Percentiles rank a stretch among this genome's conserved stretches.
Evolutionary conservation across 2,113 vertebrate genomes (phyloP).

Genomic region (Microtus oregoni): DNA sequence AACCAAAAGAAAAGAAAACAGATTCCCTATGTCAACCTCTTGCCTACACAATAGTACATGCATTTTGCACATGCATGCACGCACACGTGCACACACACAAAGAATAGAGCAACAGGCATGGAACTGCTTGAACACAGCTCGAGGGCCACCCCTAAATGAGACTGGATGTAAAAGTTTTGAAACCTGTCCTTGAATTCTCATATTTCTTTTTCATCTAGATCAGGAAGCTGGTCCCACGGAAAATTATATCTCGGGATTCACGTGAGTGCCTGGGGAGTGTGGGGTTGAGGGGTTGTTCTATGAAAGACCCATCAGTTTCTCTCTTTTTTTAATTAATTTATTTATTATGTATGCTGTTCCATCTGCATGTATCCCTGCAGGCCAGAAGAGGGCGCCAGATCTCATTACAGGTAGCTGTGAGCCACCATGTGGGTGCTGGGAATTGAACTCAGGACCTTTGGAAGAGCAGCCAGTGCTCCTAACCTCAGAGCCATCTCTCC

Average conservation of each 20-base stretch:
- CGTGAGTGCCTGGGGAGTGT: constrained; percentile 30
- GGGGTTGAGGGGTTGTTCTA: neutral
- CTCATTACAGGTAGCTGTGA: too few species aligned
- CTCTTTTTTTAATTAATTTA: too few species aligned
- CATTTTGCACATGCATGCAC: neutral
- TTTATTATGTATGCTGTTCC: too few species aligned
- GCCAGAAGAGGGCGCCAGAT: too few species aligned
- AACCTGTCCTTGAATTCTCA: neutral
- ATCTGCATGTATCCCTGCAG: too few species aligned
- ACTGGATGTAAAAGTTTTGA: neutral
- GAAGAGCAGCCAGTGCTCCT: too few species aligned
- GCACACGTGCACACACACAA: neutral
- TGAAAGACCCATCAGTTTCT: neutral
- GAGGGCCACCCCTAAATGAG: neutral
- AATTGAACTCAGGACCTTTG: too few species aligned
- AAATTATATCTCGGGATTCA: constrained; percentile 49
- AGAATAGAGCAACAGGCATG: neutral
- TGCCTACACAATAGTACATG: neutral
- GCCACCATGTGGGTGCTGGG: too few species aligned
- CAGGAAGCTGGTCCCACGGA: constrained; percentile 68
- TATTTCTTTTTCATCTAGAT: constrained; percentile 51
- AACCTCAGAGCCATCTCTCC: too few species aligned
- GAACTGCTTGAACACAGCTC: neutral
- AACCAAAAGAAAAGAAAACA: neutral
- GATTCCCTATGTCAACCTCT: neutral